Conservation (phyloP, 1,140 invertebrate genomes). For the Listronotus bonariensis region DNA sequence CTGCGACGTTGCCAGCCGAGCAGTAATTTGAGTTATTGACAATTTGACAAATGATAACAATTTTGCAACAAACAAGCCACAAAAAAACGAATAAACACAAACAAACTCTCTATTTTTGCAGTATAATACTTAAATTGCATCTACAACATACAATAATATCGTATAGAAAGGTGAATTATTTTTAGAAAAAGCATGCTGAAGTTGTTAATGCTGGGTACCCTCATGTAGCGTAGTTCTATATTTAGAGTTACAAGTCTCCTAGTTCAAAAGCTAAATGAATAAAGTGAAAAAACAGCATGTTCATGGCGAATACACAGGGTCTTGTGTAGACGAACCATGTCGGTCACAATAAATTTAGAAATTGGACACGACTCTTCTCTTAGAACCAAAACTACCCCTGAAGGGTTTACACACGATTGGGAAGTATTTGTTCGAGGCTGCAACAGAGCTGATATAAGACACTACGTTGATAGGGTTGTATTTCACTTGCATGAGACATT, state of each 20-base stretch:
- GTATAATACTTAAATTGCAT: not conserved
- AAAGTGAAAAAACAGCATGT: slow-evolving; percentile 23
- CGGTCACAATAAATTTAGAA: slow-evolving; percentile 86
- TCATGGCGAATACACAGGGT: slow-evolving; percentile 30
- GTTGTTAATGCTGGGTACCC: not conserved
- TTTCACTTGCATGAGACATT: slow-evolving; percentile 92
- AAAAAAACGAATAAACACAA: slow-evolving; percentile 3
- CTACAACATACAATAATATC: not conserved
- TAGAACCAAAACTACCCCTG: slow-evolving; percentile 75
- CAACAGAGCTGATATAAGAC: slow-evolving; percentile 82
- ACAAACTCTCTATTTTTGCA: not conserved
- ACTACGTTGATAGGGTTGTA: slow-evolving; percentile 94
- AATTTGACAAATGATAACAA: slow-evolving; percentile 26
- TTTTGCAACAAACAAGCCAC: slow-evolving; percentile 3
- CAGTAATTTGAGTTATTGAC: slow-evolving; percentile 1
- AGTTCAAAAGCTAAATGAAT: slow-evolving; percentile 25
- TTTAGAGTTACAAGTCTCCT: slow-evolving; percentile 37
- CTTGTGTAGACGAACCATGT: slow-evolving; percentile 57
- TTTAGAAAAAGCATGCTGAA: not conserved
- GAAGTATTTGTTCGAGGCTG: slow-evolving; percentile 91
- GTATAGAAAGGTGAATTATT: not conserved
- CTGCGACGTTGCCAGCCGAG: slow-evolving; percentile 5
- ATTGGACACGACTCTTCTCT: slow-evolving; percentile 87
- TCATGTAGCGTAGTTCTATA: slow-evolving; percentile 40
- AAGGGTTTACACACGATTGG: slow-evolving; percentile 97